phyloP scores from a whole-genome alignment of 2,113 vertebrate species.

The Dendrocopos noguchii region DNA sequence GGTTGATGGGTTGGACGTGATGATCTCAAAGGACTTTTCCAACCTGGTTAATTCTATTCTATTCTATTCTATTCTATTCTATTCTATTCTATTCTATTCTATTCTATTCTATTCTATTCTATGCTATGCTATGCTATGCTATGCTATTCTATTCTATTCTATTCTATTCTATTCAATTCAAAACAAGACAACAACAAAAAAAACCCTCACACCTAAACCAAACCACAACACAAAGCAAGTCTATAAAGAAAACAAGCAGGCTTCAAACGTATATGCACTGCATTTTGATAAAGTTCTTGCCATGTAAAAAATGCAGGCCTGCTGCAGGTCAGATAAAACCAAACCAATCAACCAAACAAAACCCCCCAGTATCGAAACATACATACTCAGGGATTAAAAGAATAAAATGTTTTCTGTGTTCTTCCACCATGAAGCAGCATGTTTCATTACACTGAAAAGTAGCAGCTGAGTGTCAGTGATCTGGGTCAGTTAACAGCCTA shows the following conservation, averaged over 20 bases:
- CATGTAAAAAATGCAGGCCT: not conserved
- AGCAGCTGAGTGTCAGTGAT: not conserved
- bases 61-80: too few relatives aligned
- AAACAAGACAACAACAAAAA: too few relatives aligned
- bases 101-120: too few relatives aligned
- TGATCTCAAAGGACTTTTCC: too few relatives aligned
- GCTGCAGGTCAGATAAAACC: not conserved
- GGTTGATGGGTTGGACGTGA: too few relatives aligned
- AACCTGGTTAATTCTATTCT: too few relatives aligned
- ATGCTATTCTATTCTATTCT: too few relatives aligned
- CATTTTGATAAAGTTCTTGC: not conserved
- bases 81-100: too few relatives aligned
- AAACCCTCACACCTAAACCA: too few relatives aligned
- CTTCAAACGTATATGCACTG: not conserved
- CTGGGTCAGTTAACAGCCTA: not conserved
- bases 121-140: too few relatives aligned
- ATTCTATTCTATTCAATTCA: too few relatives aligned
- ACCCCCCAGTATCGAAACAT: not conserved
- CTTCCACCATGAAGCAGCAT: accelerated
- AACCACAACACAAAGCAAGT: not conserved
- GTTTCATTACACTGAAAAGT: not conserved
- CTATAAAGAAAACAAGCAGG: not conserved
- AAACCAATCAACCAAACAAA: not conserved
- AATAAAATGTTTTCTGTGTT: not conserved
- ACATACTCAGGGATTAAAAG: not conserved